Percentiles rank a stretch among this genome's conserved stretches.
phyloP scores from a whole-genome alignment of 2,888 invertebrate species.

The Apoda limacodes region DNA sequence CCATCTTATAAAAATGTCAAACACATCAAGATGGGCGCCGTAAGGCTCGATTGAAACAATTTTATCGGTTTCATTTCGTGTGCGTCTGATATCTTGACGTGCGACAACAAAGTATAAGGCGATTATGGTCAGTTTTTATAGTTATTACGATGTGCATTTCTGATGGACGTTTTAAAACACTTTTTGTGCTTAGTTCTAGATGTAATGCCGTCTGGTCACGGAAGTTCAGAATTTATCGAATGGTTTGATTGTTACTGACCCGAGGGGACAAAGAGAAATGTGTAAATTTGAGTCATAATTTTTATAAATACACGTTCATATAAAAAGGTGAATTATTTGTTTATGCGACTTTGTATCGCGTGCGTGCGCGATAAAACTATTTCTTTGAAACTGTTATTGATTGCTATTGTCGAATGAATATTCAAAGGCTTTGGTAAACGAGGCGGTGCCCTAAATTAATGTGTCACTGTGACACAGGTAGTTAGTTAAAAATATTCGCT shows the following conservation, averaged over 20 bases:
- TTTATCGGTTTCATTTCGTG: slow-evolving; percentile 37
- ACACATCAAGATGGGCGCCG: slow-evolving; percentile 17
- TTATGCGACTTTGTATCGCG: slow-evolving; percentile 65
- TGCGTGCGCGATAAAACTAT: slow-evolving; percentile 67
- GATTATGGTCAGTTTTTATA: slow-evolving; percentile 43
- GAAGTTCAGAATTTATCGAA: slow-evolving; percentile 53
- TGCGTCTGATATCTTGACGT: slow-evolving; percentile 31
- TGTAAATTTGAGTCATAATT: slow-evolving; percentile 43
- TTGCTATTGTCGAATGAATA: slow-evolving; percentile 67
- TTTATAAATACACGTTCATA: slow-evolving; percentile 42
- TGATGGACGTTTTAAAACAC: slow-evolving; percentile 52
- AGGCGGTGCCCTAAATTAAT: slow-evolving; percentile 64
- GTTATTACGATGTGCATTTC: slow-evolving; percentile 61
- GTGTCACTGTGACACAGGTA: slow-evolving; percentile 64
- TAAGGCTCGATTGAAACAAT: slow-evolving; percentile 17
- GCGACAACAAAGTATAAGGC: slow-evolving; percentile 37
- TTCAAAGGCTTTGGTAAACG: slow-evolving; percentile 62
- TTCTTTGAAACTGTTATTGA: slow-evolving; percentile 65
- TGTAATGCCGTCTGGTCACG: slow-evolving; percentile 61
- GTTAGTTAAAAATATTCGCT: slow-evolving; percentile 52
- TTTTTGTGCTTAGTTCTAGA: slow-evolving; percentile 28
- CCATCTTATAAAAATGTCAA: slow-evolving; percentile 36
- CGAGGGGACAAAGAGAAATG: slow-evolving; percentile 25
- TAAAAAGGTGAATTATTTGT: slow-evolving; percentile 49
- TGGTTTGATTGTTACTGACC: slow-evolving; percentile 40